These are phyloP conservation scores for Rousettus leschenaultii DNA, from an alignment of 2,113 vertebrate species.

Conservation along the genomic window DNA sequence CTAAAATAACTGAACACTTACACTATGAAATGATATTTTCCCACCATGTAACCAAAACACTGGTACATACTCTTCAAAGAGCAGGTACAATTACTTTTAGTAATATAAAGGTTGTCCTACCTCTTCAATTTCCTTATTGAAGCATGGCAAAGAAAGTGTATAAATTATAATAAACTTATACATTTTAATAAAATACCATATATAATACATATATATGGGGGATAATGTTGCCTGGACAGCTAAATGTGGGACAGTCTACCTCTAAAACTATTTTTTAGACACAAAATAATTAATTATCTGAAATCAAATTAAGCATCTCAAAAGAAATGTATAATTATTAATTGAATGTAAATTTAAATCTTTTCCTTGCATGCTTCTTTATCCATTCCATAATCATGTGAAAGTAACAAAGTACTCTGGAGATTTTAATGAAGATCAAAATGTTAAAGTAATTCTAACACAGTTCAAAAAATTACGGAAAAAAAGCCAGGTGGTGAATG, in stretches of 20 bases:
- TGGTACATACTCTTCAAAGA: constrained; percentile 73
- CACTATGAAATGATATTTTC: constrained; percentile 71
- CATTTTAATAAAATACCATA: constrained; percentile 81
- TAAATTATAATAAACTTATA: constrained; percentile 88
- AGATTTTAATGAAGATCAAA: constrained; percentile 59
- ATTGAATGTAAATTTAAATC: constrained; percentile 28
- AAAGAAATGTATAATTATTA: neutral
- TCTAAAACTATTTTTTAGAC: constrained; percentile 34
- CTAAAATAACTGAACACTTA: constrained; percentile 74
- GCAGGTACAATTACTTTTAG: constrained; percentile 70
- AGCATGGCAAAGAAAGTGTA: constrained; percentile 94
- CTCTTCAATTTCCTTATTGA: constrained; percentile 99
- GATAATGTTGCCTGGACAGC: constrained; percentile 54
- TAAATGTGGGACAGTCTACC: constrained; percentile 59
- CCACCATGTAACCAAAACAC: constrained; percentile 65
- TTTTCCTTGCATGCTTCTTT: constrained; percentile 18
- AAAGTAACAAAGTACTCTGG: constrained; percentile 42
- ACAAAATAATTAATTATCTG: constrained; percentile 52
- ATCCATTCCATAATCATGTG: constrained; percentile 17
- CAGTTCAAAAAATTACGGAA: constrained; percentile 65
- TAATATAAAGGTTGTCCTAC: constrained; percentile 91
- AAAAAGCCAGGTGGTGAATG: constrained; percentile 70
- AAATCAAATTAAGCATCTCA: constrained; percentile 40
- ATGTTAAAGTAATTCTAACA: constrained; percentile 54
- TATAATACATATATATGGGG: constrained; percentile 81